Evolutionary conservation across 1,140 invertebrate species (phyloP), one percentile per base, ranked within the genome.

Genomic region (Scaptomyza graminum): DNA sequence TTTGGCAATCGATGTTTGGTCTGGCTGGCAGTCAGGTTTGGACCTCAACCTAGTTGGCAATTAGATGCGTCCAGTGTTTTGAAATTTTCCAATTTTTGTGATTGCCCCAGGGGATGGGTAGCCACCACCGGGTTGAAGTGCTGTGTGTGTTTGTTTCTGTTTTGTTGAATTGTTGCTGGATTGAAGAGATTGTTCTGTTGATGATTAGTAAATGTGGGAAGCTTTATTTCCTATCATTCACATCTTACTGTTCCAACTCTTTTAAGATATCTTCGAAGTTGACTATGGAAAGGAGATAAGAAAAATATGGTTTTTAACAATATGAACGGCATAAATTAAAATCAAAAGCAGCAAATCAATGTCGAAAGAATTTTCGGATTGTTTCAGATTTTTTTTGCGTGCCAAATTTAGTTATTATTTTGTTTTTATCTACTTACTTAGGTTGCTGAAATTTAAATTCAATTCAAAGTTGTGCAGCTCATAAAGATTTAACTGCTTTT

Each of bases 391-490:
- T 22, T 28, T 28, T 7, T 28, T 6, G 6, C 7, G 6, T 28
- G 6, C 28, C 28, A 28, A 28, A 5, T 28, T 6, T 28, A 5
- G 5, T 28, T 28, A 22, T 3, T 22, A 22, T 31, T 31, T 4
- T 31, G 1, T 31, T 31, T 31, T 5, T 34, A 3, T 34, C 6
- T 34, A n/a, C 82, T 65, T 16, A 84, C 81, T 11, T 31, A 84
- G 5, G 6, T 43, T 54, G 1, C 12, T 49, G 1, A 49, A 8
- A 54, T 84, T 62, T 5, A 84, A 1, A 0, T 31, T 9, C 3
- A 74, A 37, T 2, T 71, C 25, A 25, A 81, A 87, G 31, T 77
- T 50, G 15, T 80, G 52, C n/a, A 84, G 34, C 13, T 51, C 50
- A 18, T 51, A 56, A 1, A 85, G 39, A 54, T 83, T 37, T 9